phyloP scores from a whole-genome alignment of 2,797 vertebrate species.

The Hemibagrus guttatus region DNA sequence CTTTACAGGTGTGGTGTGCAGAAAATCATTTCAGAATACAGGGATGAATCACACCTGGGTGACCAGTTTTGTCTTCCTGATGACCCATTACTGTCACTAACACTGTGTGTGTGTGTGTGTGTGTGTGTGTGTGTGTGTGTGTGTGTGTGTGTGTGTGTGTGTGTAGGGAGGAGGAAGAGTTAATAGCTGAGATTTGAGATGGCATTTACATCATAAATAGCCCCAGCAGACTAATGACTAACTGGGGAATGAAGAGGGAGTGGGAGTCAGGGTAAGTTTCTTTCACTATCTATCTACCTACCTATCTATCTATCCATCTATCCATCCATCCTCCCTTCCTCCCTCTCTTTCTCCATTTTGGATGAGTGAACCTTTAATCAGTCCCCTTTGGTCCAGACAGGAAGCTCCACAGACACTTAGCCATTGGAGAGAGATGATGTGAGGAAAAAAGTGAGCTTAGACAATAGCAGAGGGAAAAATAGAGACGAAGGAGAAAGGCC shows the following conservation, averaged over 20 bases:
- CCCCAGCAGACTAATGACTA: slow-evolving; percentile 50
- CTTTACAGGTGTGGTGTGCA: background rate
- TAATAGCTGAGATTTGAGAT: slow-evolving; percentile 42
- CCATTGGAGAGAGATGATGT: slow-evolving; percentile 28
- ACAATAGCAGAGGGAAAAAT: background rate
- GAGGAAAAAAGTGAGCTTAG: slow-evolving; percentile 34
- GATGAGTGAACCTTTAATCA: slow-evolving; percentile 59
- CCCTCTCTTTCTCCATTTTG: slow-evolving; percentile 46
- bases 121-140: no score
- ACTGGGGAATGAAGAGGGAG: slow-evolving; percentile 41
- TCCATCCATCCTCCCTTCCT: background rate
- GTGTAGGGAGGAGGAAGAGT: background rate
- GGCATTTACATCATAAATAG: slow-evolving; percentile 39
- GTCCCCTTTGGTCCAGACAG: slow-evolving; percentile 54
- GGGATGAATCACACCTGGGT: background rate
- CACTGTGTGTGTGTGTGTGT: background rate
- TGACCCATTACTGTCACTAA: background rate
- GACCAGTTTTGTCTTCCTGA: background rate
- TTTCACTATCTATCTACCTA: slow-evolving; percentile 23
- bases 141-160: background rate
- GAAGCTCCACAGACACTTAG: slow-evolving; percentile 43
- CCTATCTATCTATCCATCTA: background rate
- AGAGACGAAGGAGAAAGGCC: slow-evolving; percentile 29
- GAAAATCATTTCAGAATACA: background rate
- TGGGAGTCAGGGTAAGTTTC: slow-evolving; percentile 33